Percentiles rank a stretch among this genome's conserved stretches.
These are phyloP conservation scores for Andricus curvator DNA, from an alignment of 2,888 invertebrate genomes.

Conservation along the genomic window DNA sequence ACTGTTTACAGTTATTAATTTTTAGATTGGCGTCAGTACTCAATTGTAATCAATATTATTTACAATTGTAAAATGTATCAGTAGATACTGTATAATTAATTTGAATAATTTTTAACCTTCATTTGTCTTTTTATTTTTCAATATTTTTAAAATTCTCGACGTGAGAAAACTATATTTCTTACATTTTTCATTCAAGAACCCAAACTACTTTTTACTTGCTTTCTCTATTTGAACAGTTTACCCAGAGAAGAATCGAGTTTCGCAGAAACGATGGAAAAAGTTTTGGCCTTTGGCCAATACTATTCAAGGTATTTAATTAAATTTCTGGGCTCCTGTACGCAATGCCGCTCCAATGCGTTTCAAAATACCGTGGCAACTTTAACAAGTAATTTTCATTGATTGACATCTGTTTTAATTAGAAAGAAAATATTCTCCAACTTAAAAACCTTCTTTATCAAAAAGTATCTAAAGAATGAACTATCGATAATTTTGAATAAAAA, in stretches of 20 bases:
- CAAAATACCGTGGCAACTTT: constrained; percentile 3
- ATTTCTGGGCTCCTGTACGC: constrained; percentile 33
- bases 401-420: constrained; percentile 24
- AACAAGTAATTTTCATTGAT: constrained; percentile 37
- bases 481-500: too few relatives aligned
- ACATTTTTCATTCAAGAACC: background rate
- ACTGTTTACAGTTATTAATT: too few relatives aligned
- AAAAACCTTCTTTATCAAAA: background rate
- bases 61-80: background rate
- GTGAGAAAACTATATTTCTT: background rate
- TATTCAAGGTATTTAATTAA: constrained; percentile 36
- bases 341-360: constrained; percentile 17
- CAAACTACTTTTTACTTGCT: background rate
- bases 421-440: background rate
- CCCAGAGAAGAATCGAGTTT: background rate
- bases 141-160: background rate
- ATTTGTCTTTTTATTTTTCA: background rate
- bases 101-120: too few relatives aligned
- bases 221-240: constrained; percentile 20
- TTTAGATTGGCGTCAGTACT: too few relatives aligned
- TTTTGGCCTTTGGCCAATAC: constrained; percentile 29
- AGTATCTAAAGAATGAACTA: too few relatives aligned
- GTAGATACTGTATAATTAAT: too few relatives aligned
- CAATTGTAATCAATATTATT: background rate
- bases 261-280: constrained; percentile 1